phyloP scores from a whole-genome alignment of 2,113 vertebrate species.

The Sigmodon hispidus region DNA sequence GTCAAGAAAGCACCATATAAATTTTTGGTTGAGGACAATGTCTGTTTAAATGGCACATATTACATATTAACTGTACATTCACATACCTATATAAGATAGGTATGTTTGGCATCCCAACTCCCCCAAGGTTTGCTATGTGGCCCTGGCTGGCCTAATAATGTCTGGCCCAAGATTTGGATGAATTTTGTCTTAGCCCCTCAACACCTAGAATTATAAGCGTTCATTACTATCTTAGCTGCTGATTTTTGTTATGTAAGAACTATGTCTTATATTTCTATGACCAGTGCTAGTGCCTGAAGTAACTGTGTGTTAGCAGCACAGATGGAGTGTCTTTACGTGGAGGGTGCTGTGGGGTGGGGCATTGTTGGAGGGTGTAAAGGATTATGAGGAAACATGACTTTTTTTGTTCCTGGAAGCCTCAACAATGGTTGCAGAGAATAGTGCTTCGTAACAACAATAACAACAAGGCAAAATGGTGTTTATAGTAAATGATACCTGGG shows the following conservation, averaged over 20 bases:
- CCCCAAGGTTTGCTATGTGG: not conserved
- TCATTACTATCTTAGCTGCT: not conserved
- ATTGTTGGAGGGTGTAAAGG: not conserved
- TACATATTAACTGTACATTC: not conserved
- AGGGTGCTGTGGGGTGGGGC: not conserved
- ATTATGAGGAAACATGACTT: conserved; percentile 8
- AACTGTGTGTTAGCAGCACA: conserved; percentile 9
- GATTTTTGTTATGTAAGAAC: conserved; percentile 28
- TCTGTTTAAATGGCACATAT: not conserved
- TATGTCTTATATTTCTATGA: conserved; percentile 13
- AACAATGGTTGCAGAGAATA: conserved; percentile 37
- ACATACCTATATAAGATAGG: not conserved
- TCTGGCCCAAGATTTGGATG: not conserved
- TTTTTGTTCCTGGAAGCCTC: conserved; percentile 14
- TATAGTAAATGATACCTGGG: conserved; percentile 17
- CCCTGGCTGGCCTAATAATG: not conserved
- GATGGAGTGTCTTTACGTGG: not conserved
- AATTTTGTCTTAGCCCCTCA: not conserved
- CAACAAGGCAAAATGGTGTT: not conserved
- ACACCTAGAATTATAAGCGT: not conserved
- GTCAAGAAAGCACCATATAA: conserved; percentile 27
- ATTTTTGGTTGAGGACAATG: not conserved
- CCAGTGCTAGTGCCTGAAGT: not conserved
- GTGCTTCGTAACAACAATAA: not conserved
- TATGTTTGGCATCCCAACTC: not conserved